Evolutionary conservation across 35 echinoderm and acorn worm species (phyloP).

Genomic region (Strongylocentrotus purpuratus): DNA sequence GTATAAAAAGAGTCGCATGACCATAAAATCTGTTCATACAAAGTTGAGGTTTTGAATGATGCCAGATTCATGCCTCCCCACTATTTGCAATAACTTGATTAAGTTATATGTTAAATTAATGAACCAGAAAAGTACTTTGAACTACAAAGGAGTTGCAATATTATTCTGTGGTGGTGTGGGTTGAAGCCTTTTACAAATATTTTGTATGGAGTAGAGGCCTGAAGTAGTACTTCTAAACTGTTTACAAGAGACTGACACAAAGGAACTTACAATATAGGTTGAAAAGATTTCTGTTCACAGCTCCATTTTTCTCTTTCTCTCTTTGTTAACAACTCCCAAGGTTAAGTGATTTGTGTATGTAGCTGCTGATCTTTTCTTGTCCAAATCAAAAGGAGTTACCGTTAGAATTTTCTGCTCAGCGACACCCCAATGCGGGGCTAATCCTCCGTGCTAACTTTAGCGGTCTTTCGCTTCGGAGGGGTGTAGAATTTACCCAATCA

Average conservation of each 20-base stretch:
- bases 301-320: not conserved
- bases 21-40: not conserved
- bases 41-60: not conserved
- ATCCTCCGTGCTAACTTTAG: constrained; percentile 3
- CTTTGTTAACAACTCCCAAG: constrained; percentile 7
- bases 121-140: constrained; percentile 42
- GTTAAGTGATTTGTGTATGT: constrained; percentile 45
- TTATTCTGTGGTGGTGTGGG: not conserved
- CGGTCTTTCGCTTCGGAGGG: constrained; percentile 9
- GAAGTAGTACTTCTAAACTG: not conserved
- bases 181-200: not conserved
- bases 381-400: constrained; percentile 26
- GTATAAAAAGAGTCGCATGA: not conserved
- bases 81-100: not conserved
- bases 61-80: not conserved
- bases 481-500: constrained; percentile 42
- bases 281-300: constrained; percentile 33
- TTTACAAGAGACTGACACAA: constrained; percentile 1
- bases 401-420: constrained; percentile 26
- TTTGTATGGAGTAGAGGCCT: not conserved
- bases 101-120: constrained; percentile 25
- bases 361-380: constrained; percentile 34
- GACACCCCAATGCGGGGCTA: constrained; percentile 5
- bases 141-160: constrained; percentile 12
- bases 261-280: constrained; percentile 36